phyloP scores from a whole-genome alignment of 2,113 vertebrate genomes.

The Misgurnus anguillicaudatus region DNA sequence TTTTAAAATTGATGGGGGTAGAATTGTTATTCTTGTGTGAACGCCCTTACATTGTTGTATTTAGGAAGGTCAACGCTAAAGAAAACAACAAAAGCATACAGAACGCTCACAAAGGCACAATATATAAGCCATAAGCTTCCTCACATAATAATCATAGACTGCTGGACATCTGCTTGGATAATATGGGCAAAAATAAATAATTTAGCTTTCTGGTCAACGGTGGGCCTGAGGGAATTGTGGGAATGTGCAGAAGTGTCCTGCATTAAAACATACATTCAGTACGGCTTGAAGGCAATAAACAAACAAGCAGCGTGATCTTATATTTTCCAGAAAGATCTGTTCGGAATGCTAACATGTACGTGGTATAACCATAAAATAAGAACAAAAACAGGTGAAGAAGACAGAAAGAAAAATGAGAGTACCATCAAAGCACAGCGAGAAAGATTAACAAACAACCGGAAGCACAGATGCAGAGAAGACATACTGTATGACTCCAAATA shows the following conservation, averaged over 20 bases:
- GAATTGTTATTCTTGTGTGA: neutral
- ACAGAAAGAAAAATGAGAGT: slow-evolving; percentile 31
- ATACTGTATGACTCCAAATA: slow-evolving; percentile 25
- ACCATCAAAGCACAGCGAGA: slow-evolving; percentile 31
- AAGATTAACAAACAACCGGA: slow-evolving; percentile 39
- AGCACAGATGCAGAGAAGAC: slow-evolving; percentile 27
- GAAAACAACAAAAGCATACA: neutral
- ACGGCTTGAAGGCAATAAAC: neutral
- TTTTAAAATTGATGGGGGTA: neutral
- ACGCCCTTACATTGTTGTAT: neutral
- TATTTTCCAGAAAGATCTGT: neutral
- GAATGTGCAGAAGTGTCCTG: neutral
- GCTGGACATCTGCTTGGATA: neutral
- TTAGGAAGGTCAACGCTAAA: neutral
- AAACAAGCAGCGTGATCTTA: neutral
- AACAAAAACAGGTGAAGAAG: slow-evolving; percentile 14
- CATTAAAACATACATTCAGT: slow-evolving; percentile 24
- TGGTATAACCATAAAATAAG: neutral
- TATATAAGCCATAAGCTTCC: neutral
- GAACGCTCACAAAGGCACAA: neutral
- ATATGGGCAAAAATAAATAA: slow-evolving; percentile 22
- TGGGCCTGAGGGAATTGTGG: slow-evolving; percentile 5
- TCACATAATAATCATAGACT: slow-evolving; percentile 3
- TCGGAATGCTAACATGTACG: neutral
- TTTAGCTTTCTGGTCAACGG: slow-evolving; percentile 33